Evolutionary conservation across 1,140 invertebrate species (phyloP).

Genomic region (Asobara japonica): DNA sequence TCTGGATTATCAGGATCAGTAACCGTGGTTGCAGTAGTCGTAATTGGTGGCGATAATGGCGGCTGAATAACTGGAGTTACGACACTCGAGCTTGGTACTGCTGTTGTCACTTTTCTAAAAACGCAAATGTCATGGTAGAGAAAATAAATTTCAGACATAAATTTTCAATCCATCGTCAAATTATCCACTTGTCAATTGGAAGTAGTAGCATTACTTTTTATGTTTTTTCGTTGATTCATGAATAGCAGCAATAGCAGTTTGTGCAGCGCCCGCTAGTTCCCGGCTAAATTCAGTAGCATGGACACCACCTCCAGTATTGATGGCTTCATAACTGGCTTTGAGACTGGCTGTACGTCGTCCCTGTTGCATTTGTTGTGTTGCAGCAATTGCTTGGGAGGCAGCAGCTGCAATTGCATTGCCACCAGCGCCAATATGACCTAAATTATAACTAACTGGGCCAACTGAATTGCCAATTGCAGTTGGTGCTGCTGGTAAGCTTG

Average conservation of each 20-base stretch:
- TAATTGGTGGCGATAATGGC: conserved; percentile 38
- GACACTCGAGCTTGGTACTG: conserved; percentile 58
- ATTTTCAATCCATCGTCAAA: background rate
- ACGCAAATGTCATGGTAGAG: conserved; percentile 1
- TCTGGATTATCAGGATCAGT: conserved; percentile 70
- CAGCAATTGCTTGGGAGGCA: conserved; percentile 94
- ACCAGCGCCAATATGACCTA: conserved; percentile 79
- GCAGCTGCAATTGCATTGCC: conserved; percentile 93
- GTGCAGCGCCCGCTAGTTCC: conserved; percentile 80
- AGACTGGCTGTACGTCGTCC: conserved; percentile 92
- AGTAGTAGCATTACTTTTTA: conserved; percentile 68
- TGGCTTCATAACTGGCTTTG: conserved; percentile 94
- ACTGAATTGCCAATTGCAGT: conserved; percentile 56
- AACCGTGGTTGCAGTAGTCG: conserved; percentile 53
- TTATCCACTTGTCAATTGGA: background rate
- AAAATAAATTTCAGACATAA: conserved; percentile 17
- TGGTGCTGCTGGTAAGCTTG: conserved; percentile 51
- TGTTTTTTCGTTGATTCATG: conserved; percentile 76
- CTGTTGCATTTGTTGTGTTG: conserved; percentile 96
- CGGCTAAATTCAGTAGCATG: conserved; percentile 69
- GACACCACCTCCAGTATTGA: conserved; percentile 72
- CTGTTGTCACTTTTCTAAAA: conserved; percentile 60
- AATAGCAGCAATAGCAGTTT: conserved; percentile 80
- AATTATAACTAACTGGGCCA: conserved; percentile 69
- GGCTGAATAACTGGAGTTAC: conserved; percentile 57